Evolutionary conservation across 2,888 invertebrate species (phyloP).

Genomic region (Poecilus cupreus): DNA sequence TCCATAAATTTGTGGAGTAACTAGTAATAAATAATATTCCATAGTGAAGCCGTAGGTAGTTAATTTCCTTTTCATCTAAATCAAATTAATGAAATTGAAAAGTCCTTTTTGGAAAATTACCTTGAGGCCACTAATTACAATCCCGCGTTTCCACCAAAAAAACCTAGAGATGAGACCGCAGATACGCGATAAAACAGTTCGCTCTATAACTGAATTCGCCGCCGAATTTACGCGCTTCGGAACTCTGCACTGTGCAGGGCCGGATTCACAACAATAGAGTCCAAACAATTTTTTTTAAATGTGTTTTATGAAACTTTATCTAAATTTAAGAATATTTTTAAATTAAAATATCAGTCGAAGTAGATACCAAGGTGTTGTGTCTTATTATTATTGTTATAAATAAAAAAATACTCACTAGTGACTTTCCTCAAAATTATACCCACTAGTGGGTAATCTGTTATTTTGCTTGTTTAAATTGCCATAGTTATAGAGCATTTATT

Average conservation of each 20-base stretch:
- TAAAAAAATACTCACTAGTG: no score
- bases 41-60: neutral
- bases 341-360: no score
- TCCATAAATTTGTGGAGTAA: neutral
- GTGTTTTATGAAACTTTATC: no score
- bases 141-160: neutral
- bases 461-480: no score
- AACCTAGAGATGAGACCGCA: constrained; percentile 11
- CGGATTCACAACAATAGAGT: neutral
- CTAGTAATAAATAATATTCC: neutral
- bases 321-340: no score
- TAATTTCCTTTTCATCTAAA: constrained; percentile 11
- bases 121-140: constrained; percentile 26
- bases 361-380: no score
- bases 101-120: constrained; percentile 13
- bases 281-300: no score
- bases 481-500: no score
- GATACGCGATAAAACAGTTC: neutral
- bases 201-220: neutral
- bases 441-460: no score
- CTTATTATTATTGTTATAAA: no score
- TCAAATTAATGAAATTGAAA: constrained; percentile 42
- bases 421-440: no score
- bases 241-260: neutral
- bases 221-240: neutral